Conservation (phyloP, 1,140 invertebrate species). For the Melanaphis sacchari region DNA sequence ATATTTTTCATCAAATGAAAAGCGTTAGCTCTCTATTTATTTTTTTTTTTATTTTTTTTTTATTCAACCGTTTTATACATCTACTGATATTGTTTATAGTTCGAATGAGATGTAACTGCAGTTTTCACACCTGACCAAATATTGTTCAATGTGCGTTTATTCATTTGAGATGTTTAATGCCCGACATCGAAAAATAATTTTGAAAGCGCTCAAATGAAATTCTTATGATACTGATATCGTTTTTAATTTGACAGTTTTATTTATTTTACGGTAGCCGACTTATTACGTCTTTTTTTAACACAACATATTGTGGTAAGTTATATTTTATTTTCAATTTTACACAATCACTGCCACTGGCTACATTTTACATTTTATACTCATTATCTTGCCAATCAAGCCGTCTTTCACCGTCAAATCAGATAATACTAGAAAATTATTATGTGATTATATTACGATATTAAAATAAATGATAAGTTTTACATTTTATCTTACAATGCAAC, state of each 20-base stretch:
- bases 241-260: slow-evolving; percentile 8
- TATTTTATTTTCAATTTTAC: neutral
- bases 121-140: neutral
- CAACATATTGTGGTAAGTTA: neutral
- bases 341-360: neutral
- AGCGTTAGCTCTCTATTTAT: neutral
- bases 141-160: neutral
- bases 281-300: neutral
- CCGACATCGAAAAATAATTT: slow-evolving; percentile 14
- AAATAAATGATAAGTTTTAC: neutral
- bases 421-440: neutral
- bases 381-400: neutral
- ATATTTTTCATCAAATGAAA: neutral
- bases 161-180: neutral
- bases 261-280: neutral
- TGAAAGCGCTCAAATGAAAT: neutral
- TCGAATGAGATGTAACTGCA: neutral
- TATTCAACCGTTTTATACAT: neutral
- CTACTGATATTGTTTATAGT: neutral
- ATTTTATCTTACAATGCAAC: neutral
- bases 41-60: neutral
- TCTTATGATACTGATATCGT: neutral
- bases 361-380: too few species aligned
- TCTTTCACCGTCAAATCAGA: neutral
- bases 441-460: neutral